These are phyloP conservation scores for Meteorus cinctellus DNA, from an alignment of 2,888 invertebrate genomes.

Conservation along the genomic window DNA sequence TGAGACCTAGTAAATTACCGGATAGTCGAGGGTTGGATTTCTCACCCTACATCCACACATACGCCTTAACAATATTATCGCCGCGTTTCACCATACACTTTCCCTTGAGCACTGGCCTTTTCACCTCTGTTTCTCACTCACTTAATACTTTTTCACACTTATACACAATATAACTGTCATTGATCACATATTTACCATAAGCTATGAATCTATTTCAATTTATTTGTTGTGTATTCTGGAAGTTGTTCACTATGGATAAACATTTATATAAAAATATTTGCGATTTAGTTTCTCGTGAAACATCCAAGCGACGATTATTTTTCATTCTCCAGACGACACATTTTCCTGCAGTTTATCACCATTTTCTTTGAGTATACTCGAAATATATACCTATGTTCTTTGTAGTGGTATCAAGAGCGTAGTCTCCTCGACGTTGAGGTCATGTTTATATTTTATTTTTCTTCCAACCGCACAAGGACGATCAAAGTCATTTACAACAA, in stretches of 20 bases:
- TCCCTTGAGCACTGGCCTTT: conserved; percentile 9
- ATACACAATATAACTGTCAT: neutral
- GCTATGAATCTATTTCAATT: conserved; percentile 13
- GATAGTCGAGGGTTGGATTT: conserved; percentile 33
- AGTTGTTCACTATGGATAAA: conserved; percentile 42
- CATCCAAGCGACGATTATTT: conserved; percentile 59
- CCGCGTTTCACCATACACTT: conserved; percentile 26
- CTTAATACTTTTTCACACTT: neutral
- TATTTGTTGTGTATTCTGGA: conserved; percentile 26
- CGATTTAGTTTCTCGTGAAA: conserved; percentile 55
- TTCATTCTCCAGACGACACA: conserved; percentile 61
- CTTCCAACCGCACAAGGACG: neutral
- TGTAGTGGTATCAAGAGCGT: neutral
- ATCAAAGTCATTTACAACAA: no score
- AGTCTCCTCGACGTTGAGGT: neutral
- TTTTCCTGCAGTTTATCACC: conserved; percentile 63
- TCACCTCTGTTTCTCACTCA: neutral
- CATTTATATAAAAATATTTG: neutral
- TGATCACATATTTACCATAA: neutral
- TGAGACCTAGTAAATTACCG: conserved; percentile 46
- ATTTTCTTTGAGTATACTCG: conserved; percentile 49
- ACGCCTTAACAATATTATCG: conserved; percentile 49
- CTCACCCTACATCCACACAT: conserved; percentile 27
- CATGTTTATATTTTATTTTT: neutral
- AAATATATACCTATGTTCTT: neutral